Conservation (phyloP, 2,113 vertebrate species). For the Nasalis larvatus region DNA sequence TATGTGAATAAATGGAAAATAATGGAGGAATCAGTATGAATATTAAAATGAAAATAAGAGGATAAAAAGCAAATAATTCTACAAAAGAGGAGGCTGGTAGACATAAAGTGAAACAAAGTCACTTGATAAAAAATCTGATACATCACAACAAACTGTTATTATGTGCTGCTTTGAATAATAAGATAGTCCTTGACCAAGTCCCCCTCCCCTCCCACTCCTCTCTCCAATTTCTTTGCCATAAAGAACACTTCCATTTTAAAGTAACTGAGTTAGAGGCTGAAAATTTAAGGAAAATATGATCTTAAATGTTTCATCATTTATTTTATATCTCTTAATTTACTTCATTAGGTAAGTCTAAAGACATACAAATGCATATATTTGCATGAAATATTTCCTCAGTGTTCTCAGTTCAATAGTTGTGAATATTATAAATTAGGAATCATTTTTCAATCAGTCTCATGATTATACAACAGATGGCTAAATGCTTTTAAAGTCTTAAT, state of each 20-base stretch:
- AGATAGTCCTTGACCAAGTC: neutral
- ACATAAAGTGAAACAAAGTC: neutral
- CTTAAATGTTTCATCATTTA: neutral
- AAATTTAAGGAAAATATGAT: constrained; percentile 12
- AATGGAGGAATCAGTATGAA: neutral
- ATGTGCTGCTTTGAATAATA: neutral
- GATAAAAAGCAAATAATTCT: neutral
- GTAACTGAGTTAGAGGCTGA: neutral
- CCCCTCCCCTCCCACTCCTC: neutral
- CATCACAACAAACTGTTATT: neutral
- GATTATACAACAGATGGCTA: constrained; percentile 68
- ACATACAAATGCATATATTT: neutral
- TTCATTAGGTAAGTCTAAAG: neutral
- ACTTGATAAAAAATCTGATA: neutral
- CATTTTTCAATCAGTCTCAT: constrained; percentile 55
- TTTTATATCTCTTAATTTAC: constrained; percentile 24
- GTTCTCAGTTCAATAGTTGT: constrained; percentile 11
- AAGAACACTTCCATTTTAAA: neutral
- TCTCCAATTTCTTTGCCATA: neutral
- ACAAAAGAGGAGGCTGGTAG: neutral
- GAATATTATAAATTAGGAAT: constrained; percentile 47
- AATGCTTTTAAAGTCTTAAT: constrained; percentile 69
- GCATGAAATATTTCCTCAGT: neutral
- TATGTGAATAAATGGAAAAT: neutral
- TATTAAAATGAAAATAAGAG: neutral